Base-by-base conservation (phyloP, 2,113 vertebrate species). In the Tautogolabrus adspersus region DNA sequence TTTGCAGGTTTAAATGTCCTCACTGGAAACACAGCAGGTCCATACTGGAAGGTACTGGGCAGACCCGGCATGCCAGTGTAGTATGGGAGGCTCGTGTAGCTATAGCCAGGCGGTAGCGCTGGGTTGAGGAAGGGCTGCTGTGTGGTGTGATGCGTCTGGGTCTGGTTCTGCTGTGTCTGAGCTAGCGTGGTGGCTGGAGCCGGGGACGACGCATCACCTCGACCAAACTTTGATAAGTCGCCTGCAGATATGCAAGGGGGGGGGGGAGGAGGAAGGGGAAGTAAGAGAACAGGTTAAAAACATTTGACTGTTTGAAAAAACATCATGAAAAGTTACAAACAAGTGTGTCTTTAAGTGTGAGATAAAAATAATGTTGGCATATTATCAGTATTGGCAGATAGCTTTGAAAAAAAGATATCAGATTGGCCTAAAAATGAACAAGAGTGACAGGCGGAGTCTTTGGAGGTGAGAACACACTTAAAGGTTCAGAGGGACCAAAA, bases 121-220 rank as follows among this genome's bases (percentile, higher is more conserved):
- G 98, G 97, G 90, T 98, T 99, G 68, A 99, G 96, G 95, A 99
- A 99, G 60, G 97, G 96, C 94, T 99, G 98, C 95, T 99, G 98
- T 0, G 97, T 94, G 83, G 96, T 96, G 91, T 99, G 98, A 87
- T 99, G 98, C 1, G 96, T 96, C 93, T 98, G 97, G 0, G 95
- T 97, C 92, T 98, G 98, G 92, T 95, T 98, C 94, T 98, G 98
- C 86, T 99, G 98, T 0, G 97, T 96, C 79, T 98, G 98, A 8
- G 98, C 96, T 93, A 99, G 84, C 10, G 97, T 98, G 10, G 97
- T 98, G 51, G 97, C 96, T 3, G 97, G 98, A 56, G 97, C 95
- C 0, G 97, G 98, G 47, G 97, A 98, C 0, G 97, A 97, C 10
- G 97, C 96, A 7, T 99, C 98, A 6, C 95, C 97, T 11, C 98